Percentiles rank a stretch among this genome's conserved stretches.
These are phyloP conservation scores for Dendroctonus ponderosae DNA, from an alignment of 1,140 invertebrate species.

Conservation along the genomic window DNA sequence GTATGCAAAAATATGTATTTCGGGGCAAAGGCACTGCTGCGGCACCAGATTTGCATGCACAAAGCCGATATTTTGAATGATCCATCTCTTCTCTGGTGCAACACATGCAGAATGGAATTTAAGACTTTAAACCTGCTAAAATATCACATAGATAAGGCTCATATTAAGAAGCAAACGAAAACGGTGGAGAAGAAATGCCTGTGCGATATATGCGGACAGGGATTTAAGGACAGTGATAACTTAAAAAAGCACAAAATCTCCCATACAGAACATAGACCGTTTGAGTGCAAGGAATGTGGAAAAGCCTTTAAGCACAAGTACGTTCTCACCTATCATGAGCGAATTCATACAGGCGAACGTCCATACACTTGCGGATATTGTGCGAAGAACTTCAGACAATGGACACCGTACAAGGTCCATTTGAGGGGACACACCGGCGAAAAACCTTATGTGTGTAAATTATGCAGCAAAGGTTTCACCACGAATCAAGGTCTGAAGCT, in stretches of 20 bases:
- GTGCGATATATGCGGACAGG: slow-evolving; percentile 56
- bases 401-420: slow-evolving; percentile 52
- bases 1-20: slow-evolving; percentile 21
- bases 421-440: slow-evolving; percentile 48
- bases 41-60: slow-evolving; percentile 28
- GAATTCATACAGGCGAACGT: slow-evolving; percentile 57
- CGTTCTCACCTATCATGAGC: slow-evolving; percentile 57
- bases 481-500: slow-evolving; percentile 32
- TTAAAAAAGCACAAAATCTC: slow-evolving; percentile 61
- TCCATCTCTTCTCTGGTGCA: slow-evolving; percentile 32
- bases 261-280: slow-evolving; percentile 55
- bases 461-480: slow-evolving; percentile 30
- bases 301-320: slow-evolving; percentile 56
- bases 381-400: slow-evolving; percentile 54
- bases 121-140: slow-evolving; percentile 20
- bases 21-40: slow-evolving; percentile 14
- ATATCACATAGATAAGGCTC: slow-evolving; percentile 25
- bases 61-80: slow-evolving; percentile 49
- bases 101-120: slow-evolving; percentile 50
- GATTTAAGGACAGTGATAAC: slow-evolving; percentile 58
- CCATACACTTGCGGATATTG: slow-evolving; percentile 56
- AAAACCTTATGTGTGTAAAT: slow-evolving; percentile 29
- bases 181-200: slow-evolving; percentile 46
- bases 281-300: slow-evolving; percentile 54
- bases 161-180: slow-evolving; percentile 36